Conservation (phyloP, 2,888 invertebrate species). For the Pyralis farinalis region DNA sequence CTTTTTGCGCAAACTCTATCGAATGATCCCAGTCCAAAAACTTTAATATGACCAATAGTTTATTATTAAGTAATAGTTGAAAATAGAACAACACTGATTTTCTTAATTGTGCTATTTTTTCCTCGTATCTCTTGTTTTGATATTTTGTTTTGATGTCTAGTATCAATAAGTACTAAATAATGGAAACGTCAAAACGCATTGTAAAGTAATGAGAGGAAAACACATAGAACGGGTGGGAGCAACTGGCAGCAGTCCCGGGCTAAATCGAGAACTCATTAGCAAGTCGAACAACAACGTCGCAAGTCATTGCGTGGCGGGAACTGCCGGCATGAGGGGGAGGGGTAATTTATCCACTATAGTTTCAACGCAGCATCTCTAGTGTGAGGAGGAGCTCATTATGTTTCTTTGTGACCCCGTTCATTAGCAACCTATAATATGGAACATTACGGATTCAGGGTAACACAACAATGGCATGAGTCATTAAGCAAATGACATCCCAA, state of each 20-base stretch:
- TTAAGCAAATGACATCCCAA: conserved; percentile 5
- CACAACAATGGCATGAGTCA: conserved; percentile 16
- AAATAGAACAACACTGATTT: no score
- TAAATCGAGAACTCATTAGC: conserved; percentile 68
- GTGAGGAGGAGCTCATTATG: conserved; percentile 40
- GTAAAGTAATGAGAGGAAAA: conserved; percentile 51
- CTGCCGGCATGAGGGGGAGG: conserved; percentile 17
- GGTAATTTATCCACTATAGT: conserved; percentile 39
- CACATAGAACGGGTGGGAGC: conserved; percentile 25
- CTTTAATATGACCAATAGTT: no score
- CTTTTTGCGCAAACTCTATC: no score
- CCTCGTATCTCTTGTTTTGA: no score
- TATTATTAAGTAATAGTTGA: no score
- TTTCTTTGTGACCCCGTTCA: conserved; percentile 46
- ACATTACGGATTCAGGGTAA: conserved; percentile 18
- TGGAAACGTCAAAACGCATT: conserved; percentile 48
- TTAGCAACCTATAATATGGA: conserved; percentile 35
- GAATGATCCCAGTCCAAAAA: no score
- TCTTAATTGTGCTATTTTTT: no score
- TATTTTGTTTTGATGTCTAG: neutral
- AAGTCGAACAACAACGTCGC: conserved; percentile 65
- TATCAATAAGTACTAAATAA: conserved; percentile 1
- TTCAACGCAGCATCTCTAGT: conserved; percentile 30
- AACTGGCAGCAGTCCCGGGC: conserved; percentile 42
- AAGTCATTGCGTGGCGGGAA: conserved; percentile 48